A percentile compares a stretch with the other conserved stretches of the same genome.
Conservation (phyloP, 2,797 vertebrate genomes). For the Mus spretus region DNA sequence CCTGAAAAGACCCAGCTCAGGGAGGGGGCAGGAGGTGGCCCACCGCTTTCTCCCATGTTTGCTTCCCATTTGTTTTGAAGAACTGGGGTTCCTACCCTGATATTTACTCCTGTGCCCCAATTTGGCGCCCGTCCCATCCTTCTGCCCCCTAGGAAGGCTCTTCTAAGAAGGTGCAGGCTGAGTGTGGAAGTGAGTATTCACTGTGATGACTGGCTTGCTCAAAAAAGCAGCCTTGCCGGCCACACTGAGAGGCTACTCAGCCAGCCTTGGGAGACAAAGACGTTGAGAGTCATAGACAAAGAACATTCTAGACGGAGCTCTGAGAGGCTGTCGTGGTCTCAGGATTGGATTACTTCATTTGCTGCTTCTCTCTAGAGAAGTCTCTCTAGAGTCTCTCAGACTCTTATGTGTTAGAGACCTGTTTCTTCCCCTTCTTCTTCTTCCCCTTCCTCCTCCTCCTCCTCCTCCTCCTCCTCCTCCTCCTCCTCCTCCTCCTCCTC, state of each 20-base stretch:
- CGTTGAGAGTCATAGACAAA: neutral
- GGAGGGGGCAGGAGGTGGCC: neutral
- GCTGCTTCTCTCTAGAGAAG: neutral
- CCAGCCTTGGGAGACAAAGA: neutral
- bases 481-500: too few relatives aligned
- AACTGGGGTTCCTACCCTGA: neutral
- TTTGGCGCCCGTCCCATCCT: neutral
- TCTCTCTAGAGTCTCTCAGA: too few relatives aligned
- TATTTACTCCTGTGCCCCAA: neutral
- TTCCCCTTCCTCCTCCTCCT: too few relatives aligned
- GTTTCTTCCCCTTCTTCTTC: too few relatives aligned
- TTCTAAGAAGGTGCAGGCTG: neutral
- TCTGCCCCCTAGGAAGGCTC: neutral
- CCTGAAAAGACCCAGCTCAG: neutral
- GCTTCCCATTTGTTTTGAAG: constrained; percentile 10
- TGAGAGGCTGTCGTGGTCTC: neutral
- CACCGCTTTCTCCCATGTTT: neutral
- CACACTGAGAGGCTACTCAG: neutral
- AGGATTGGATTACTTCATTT: neutral
- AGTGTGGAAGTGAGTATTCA: neutral
- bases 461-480: too few relatives aligned
- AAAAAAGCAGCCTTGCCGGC: neutral
- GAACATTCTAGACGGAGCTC: neutral
- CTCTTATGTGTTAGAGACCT: neutral
- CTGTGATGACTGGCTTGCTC: neutral